Conservation (phyloP, 2,888 invertebrate genomes). For the Noctua fimbriata region DNA sequence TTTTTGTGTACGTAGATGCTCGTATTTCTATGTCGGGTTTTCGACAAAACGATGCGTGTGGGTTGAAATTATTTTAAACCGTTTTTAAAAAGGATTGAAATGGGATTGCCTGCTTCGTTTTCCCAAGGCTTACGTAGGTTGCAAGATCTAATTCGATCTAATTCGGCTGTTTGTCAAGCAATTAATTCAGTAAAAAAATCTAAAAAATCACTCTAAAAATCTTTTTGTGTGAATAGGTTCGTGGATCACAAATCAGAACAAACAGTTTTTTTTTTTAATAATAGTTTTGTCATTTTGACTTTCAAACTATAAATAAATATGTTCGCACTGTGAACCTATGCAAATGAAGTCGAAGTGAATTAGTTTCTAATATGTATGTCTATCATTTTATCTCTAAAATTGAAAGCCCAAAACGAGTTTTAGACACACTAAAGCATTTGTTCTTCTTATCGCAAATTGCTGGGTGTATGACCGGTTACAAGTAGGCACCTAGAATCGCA, state of each 20-base stretch:
- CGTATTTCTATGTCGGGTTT: too few relatives aligned
- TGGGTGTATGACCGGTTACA: conserved; percentile 11
- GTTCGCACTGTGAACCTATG: neutral
- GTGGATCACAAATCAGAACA: too few relatives aligned
- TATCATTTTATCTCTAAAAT: neutral
- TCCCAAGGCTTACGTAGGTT: neutral
- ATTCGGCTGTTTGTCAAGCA: neutral
- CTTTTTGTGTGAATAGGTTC: neutral
- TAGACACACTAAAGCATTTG: conserved; percentile 22
- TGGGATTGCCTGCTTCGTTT: neutral
- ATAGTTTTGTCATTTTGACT: too few relatives aligned
- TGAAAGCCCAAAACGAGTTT: neutral
- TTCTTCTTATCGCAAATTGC: conserved; percentile 30
- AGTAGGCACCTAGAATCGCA: neutral
- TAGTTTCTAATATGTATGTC: neutral
- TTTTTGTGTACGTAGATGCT: too few relatives aligned
- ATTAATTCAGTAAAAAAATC: neutral
- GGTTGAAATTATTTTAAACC: too few relatives aligned
- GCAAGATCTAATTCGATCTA: neutral
- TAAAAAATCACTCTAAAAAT: neutral
- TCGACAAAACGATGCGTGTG: too few relatives aligned
- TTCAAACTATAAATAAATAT: neutral
- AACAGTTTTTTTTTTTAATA: too few relatives aligned
- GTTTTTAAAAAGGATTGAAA: neutral
- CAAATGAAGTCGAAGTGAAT: neutral